These are phyloP conservation scores for Anthopleura sola DNA, from an alignment of 64 coral and sea anemone species.

Conservation along the genomic window DNA sequence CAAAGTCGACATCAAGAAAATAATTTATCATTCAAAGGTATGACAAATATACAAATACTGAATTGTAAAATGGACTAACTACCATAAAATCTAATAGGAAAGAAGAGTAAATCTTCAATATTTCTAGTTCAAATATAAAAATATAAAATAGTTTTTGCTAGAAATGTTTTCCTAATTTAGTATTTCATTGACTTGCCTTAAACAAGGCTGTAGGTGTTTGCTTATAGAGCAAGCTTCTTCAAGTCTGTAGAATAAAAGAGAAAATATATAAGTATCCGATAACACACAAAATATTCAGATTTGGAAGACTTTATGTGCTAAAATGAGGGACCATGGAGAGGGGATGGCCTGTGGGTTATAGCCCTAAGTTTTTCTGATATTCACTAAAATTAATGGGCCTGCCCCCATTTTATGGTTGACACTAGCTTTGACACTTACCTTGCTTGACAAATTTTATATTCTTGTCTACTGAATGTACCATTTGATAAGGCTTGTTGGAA, in stretches of 20 bases:
- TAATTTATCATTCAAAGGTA: neutral
- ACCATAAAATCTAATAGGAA: neutral
- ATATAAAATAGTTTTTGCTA: too few relatives aligned
- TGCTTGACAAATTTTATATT: constrained; percentile 38
- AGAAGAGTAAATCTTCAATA: neutral
- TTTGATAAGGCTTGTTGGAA: constrained; percentile 56
- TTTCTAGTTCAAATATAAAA: neutral
- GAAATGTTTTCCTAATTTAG: neutral
- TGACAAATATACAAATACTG: neutral
- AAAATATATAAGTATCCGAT: neutral
- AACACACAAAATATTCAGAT: too few relatives aligned
- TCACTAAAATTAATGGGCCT: too few relatives aligned
- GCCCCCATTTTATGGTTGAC: neutral
- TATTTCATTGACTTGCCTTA: constrained; percentile 39
- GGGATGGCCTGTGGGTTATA: too few relatives aligned
- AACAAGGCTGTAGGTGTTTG: constrained; percentile 57
- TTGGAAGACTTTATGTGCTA: too few relatives aligned
- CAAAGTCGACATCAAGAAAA: neutral
- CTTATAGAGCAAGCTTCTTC: constrained; percentile 40
- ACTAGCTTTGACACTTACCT: constrained; percentile 29
- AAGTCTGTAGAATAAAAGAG: constrained; percentile 35
- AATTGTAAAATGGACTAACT: neutral
- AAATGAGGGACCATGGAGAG: too few relatives aligned
- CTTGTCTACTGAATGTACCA: constrained; percentile 48
- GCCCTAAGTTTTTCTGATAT: too few relatives aligned